Evolutionary conservation across 2,797 vertebrate genomes (phyloP).

Genomic region (Danio albolineatus): DNA sequence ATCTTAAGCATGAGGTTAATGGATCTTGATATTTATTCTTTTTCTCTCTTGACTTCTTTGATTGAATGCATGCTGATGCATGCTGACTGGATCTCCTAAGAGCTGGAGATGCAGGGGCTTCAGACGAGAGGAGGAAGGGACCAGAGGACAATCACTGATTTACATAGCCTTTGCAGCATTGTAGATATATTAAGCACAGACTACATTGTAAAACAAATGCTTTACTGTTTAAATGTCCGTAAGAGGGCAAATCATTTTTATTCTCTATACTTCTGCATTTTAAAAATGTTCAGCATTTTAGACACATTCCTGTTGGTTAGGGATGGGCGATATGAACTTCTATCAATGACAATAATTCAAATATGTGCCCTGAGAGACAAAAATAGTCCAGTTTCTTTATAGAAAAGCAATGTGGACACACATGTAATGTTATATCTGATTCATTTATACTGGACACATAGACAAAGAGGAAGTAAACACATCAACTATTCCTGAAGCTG

Average conservation of each 20-base stretch:
- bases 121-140: conserved; percentile 64
- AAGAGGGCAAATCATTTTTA: neutral
- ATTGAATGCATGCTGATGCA: conserved; percentile 85
- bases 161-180: neutral
- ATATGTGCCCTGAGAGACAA: no score
- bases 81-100: conserved; percentile 76
- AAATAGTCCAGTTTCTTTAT: no score
- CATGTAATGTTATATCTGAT: no score
- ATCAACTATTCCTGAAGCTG: no score
- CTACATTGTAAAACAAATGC: neutral
- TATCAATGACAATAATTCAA: no score
- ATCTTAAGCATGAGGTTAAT: conserved; percentile 75
- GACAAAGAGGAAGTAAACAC: no score
- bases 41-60: conserved; percentile 77
- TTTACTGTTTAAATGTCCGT: neutral
- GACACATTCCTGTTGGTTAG: conserved; percentile 53
- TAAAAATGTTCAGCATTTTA: conserved; percentile 64
- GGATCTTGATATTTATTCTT: conserved; percentile 74
- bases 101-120: conserved; percentile 79
- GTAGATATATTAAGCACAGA: neutral
- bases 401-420: no score
- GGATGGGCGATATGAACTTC: no score
- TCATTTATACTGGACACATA: no score
- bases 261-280: conserved; percentile 59
- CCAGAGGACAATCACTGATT: conserved; percentile 22